Conservation (phyloP, 2,797 vertebrate genomes). For the Chiloscyllium punctatum region DNA sequence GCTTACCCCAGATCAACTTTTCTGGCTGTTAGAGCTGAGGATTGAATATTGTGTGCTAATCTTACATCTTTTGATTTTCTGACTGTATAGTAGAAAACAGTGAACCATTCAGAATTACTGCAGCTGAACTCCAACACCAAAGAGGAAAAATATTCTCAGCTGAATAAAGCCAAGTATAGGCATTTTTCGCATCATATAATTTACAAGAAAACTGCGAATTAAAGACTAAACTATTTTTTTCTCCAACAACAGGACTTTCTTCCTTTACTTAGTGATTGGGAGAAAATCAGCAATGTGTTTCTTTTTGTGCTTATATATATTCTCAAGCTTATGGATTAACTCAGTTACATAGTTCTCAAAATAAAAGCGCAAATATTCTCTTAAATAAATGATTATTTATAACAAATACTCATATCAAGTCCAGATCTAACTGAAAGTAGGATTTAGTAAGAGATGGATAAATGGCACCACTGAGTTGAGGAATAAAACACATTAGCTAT, state of each 20-base stretch:
- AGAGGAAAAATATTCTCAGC: neutral
- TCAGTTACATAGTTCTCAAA: neutral
- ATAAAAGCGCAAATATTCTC: neutral
- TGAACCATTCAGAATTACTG: neutral
- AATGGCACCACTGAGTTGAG: neutral
- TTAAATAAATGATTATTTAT: neutral
- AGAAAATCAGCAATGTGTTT: neutral
- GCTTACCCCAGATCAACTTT: neutral
- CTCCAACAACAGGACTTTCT: neutral
- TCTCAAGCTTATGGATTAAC: neutral
- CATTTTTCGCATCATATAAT: neutral
- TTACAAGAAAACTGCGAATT: slow-evolving; percentile 9
- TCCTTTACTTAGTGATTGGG: neutral
- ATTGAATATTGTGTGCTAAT: neutral
- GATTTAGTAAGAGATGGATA: neutral
- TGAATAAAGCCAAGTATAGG: neutral
- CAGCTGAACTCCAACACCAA: neutral
- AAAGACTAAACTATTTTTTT: neutral
- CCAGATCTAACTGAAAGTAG: neutral
- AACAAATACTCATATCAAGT: neutral
- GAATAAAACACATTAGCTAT: neutral
- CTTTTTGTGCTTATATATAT: neutral
- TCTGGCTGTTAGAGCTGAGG: neutral
- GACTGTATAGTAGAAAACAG: neutral
- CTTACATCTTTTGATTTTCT: neutral